Percentiles rank a stretch among this genome's conserved stretches.
These are phyloP conservation scores for Venustaconcha ellipsiformis DNA, from an alignment of 1,140 invertebrate species.

Conservation along the genomic window DNA sequence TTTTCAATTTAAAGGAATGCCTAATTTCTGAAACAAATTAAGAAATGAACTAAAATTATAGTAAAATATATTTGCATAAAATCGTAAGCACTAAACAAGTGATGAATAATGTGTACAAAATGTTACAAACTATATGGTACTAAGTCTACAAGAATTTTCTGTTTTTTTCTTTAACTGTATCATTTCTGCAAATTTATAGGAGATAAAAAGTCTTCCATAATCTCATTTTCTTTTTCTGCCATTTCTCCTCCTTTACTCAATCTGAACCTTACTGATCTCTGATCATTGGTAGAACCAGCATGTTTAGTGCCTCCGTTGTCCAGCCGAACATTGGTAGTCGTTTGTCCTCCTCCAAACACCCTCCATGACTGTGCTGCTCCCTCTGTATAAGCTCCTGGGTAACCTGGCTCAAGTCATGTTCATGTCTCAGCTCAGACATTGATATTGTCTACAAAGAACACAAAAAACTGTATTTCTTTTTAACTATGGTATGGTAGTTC, in stretches of 20 bases:
- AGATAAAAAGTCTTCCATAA: too few relatives aligned
- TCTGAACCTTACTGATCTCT: conserved; percentile 84
- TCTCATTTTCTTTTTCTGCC: neutral
- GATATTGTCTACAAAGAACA: conserved; percentile 49
- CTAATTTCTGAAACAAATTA: too few relatives aligned
- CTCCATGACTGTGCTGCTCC: conserved; percentile 37
- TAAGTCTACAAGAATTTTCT: too few relatives aligned
- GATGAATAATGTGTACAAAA: too few relatives aligned
- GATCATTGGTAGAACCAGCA: conserved; percentile 96
- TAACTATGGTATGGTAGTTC: too few relatives aligned
- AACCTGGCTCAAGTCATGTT: conserved; percentile 28
- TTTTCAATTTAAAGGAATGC: too few relatives aligned
- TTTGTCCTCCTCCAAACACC: conserved; percentile 76
- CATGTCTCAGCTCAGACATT: conserved; percentile 47
- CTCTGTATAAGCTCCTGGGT: conserved; percentile 20
- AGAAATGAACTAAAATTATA: too few relatives aligned
- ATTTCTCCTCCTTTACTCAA: neutral
- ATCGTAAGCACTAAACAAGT: too few relatives aligned
- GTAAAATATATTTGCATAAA: too few relatives aligned
- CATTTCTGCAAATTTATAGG: too few relatives aligned
- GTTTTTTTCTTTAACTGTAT: too few relatives aligned
- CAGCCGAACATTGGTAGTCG: conserved; percentile 93
- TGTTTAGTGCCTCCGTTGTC: conserved; percentile 94
- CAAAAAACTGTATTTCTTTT: neutral
- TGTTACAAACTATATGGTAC: too few relatives aligned